Base-by-base conservation (phyloP, 2,888 invertebrate genomes). In the Carabus problematicus region DNA sequence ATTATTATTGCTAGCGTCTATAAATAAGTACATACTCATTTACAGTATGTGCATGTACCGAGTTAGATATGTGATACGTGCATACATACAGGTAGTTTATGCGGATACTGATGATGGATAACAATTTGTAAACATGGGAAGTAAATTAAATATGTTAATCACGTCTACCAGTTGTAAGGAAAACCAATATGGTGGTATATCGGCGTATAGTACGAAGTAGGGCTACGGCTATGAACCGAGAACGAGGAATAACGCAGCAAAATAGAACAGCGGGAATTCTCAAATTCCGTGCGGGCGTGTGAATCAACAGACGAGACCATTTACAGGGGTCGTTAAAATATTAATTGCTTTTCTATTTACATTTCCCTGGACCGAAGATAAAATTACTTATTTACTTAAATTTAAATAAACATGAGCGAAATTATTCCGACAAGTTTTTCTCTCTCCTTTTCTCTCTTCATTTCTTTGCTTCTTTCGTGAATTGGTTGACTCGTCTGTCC, bases 281-380 rank as follows among this genome's bases (percentile, higher is more conserved):
- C n/a, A 45, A 45, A 45, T 45, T 45, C 52, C 52, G 52, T 18
- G 19, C 19, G 19, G 18, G 52, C 52, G 52, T 52, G 52, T 52
- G 52, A 52, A 52, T 19, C 52, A 52, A 52, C 52, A 52, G 8
- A 19, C 52, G 12, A 9, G 45, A 18, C 52, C 52, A 52, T 52
- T 29, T 29, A 29, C 42, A 59, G 42, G 60, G 60, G 60, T 67
- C 67, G 67, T 67, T 67, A 60, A 67, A 67, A 67, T 67, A 67
- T 67, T 67, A 67, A 67, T 67, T 67, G 60, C 60, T 67, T 60
- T 67, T 67, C 67, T 67, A 67, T 67, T 67, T 67, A 58, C 67
- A 60, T 67, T 60, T 39, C 43, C 54, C 52, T 12, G 42, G 41
- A 42, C 60, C 49, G 49, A 67, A 67, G 60, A 67, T 67, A 60